Evolutionary conservation across 2,113 vertebrate genomes (phyloP).

Genomic region (Genyomyrus donnyi): DNA sequence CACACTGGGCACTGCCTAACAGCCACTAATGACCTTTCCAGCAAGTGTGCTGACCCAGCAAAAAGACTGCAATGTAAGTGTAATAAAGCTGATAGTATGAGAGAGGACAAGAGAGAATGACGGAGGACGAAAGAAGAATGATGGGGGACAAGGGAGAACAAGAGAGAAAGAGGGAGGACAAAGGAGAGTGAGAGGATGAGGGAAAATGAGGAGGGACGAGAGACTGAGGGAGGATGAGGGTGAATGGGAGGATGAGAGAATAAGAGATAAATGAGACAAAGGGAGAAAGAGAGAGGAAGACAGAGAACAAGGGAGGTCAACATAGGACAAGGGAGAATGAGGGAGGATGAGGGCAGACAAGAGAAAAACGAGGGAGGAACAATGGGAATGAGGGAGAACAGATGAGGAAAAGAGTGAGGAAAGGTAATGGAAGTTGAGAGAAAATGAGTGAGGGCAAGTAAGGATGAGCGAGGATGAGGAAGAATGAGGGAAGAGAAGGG

Average conservation of each 20-base stretch:
- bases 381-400: neutral
- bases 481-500: neutral
- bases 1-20: neutral
- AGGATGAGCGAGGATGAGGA: no score
- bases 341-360: neutral
- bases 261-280: neutral
- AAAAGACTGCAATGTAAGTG: neutral
- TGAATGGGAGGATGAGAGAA: neutral
- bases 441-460: no score
- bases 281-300: neutral
- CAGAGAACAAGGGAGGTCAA: neutral
- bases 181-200: neutral
- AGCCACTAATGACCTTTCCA: neutral
- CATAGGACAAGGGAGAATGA: neutral
- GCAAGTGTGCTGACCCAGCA: neutral
- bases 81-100: neutral
- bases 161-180: neutral
- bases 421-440: no score
- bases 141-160: neutral
- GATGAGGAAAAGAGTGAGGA: no score
- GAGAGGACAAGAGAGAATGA: neutral
- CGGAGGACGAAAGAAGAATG: neutral
- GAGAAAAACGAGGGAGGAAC: neutral
- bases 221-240: neutral
- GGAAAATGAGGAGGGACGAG: neutral